Percentiles rank a stretch among this genome's conserved stretches.
Conservation (phyloP, 2,797 vertebrate genomes). For the Amphiprion clarkii region DNA sequence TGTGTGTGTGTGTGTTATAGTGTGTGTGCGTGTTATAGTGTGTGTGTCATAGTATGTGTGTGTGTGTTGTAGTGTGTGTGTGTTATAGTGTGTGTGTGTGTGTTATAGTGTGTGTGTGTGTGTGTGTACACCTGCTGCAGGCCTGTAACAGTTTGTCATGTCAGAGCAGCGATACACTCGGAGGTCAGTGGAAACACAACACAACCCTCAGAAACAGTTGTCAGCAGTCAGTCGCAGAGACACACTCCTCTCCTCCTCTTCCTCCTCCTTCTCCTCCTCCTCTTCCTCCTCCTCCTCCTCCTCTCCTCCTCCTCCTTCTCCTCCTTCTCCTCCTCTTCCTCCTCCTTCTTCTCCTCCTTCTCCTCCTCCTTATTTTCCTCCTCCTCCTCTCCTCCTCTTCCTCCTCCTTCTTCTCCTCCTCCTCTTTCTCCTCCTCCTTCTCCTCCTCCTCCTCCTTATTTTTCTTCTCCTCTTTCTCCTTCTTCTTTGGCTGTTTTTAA, state of each 20-base stretch:
- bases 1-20: conserved; percentile 11
- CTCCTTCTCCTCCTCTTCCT: no score
- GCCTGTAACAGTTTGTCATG: conserved; percentile 67
- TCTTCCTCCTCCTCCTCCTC: no score
- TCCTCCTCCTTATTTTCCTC: no score
- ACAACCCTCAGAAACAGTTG: conserved; percentile 54
- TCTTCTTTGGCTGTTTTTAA: no score
- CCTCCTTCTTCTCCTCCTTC: no score
- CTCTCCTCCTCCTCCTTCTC: no score
- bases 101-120: conserved; percentile 37
- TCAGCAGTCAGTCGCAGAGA: conserved; percentile 51
- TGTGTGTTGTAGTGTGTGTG: conserved; percentile 38
- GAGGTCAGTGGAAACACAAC: conserved; percentile 55
- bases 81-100: neutral
- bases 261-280: no score
- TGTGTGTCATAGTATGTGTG: neutral
- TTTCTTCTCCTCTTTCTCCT: no score
- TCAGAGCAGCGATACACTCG: conserved; percentile 54
- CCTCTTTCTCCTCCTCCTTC: no score
- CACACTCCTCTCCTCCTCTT: neutral
- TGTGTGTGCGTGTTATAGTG: neutral
- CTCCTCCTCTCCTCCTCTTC: no score
- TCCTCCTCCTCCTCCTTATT: no score
- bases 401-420: no score
- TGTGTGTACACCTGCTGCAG: conserved; percentile 48